phyloP scores from a whole-genome alignment of 2,888 invertebrate species.

The Callosobruchus maculatus region DNA sequence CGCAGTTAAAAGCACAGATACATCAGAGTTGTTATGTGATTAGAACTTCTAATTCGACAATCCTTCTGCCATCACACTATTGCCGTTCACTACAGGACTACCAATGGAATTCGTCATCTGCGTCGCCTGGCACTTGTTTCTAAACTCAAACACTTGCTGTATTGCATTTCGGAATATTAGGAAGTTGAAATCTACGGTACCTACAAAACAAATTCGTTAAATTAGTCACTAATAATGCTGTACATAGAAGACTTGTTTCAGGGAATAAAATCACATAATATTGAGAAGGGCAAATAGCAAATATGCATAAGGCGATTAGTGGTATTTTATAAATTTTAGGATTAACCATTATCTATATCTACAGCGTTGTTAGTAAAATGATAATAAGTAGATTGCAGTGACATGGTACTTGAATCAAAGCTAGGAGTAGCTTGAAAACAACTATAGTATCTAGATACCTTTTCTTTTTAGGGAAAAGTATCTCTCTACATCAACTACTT shows the following conservation, averaged over 20 bases:
- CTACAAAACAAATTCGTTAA: conserved; percentile 52
- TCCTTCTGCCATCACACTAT: conserved; percentile 34
- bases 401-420: too few relatives aligned
- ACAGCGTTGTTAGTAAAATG: too few relatives aligned
- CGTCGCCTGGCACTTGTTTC: conserved; percentile 57
- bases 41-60: conserved; percentile 15
- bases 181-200: conserved; percentile 98
- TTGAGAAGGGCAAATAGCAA: too few relatives aligned
- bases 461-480: too few relatives aligned
- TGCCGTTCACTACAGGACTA: conserved; percentile 46
- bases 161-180: conserved; percentile 95
- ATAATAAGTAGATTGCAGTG: too few relatives aligned
- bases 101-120: conserved; percentile 42
- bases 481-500: too few relatives aligned
- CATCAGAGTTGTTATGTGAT: neutral
- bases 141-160: conserved; percentile 89
- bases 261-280: too few relatives aligned
- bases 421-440: too few relatives aligned
- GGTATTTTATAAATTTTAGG: too few relatives aligned
- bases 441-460: too few relatives aligned
- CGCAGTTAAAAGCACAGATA: neutral
- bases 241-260: neutral
- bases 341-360: too few relatives aligned
- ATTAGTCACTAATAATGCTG: neutral
- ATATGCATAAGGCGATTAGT: too few relatives aligned